Percentiles rank a stretch among this genome's conserved stretches.
Evolutionary conservation across 2,888 invertebrate species (phyloP).

Genomic region (Carterocephalus palaemon): DNA sequence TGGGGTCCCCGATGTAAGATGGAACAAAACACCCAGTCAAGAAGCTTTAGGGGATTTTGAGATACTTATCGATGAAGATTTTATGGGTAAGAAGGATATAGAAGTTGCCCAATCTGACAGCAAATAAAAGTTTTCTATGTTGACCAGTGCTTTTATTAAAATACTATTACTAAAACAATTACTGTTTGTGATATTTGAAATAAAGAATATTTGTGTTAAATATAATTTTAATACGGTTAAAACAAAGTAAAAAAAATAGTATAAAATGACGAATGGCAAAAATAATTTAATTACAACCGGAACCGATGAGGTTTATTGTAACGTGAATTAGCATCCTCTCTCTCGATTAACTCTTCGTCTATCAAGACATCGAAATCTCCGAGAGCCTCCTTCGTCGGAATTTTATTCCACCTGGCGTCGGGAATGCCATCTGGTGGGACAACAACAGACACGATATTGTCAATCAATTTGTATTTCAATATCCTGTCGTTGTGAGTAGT

Average conservation of each 20-base stretch:
- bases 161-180: neutral
- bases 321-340: constrained; percentile 68
- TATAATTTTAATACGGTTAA: neutral
- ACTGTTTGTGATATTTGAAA: neutral
- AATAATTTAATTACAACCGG: constrained; percentile 17
- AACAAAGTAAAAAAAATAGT: neutral
- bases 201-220: no score
- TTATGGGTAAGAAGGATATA: constrained; percentile 81
- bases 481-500: constrained; percentile 97
- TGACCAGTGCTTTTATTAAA: constrained; percentile 1
- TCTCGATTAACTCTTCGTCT: constrained; percentile 88
- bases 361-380: constrained; percentile 91
- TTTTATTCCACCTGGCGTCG: constrained; percentile 93
- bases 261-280: neutral
- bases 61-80: constrained; percentile 89
- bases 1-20: constrained; percentile 92
- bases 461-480: constrained; percentile 95
- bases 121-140: constrained; percentile 44
- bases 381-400: constrained; percentile 84
- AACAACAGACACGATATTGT: constrained; percentile 94
- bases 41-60: constrained; percentile 92
- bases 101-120: constrained; percentile 30
- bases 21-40: constrained; percentile 88
- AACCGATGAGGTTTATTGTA: constrained; percentile 26
- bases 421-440: constrained; percentile 93